Conservation (phyloP, 2,113 vertebrate species). For the Poecile atricapillus region DNA sequence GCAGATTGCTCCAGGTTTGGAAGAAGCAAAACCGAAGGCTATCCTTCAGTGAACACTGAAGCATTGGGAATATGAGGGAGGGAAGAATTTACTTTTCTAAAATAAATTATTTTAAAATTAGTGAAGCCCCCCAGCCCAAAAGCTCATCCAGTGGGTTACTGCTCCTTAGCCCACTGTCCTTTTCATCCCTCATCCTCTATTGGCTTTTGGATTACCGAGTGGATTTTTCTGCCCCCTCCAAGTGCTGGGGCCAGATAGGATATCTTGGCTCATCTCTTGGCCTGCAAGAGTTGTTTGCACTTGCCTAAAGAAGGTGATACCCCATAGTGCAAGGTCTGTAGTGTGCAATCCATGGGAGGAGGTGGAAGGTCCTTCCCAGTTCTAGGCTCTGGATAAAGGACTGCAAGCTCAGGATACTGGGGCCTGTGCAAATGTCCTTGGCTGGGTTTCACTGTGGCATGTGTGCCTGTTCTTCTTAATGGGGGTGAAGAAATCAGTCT, state of each 20-base stretch:
- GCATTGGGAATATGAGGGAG: not conserved
- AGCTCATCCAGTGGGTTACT: not conserved
- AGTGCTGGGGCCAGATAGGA: not conserved
- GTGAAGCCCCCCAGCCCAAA: not conserved
- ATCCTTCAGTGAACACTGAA: not conserved
- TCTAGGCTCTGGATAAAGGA: not conserved
- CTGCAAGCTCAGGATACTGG: not conserved
- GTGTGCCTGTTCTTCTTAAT: not conserved
- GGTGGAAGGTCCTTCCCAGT: not conserved
- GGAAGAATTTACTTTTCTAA: not conserved
- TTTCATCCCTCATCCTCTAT: not conserved
- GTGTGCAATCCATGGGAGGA: not conserved
- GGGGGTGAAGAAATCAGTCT: not conserved
- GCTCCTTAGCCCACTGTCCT: not conserved
- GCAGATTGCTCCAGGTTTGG: not conserved
- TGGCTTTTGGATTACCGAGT: not conserved
- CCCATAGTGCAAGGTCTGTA: slow-evolving; percentile 25
- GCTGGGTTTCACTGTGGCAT: not conserved
- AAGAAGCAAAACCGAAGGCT: not conserved
- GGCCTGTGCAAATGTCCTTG: not conserved
- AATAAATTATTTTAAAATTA: not conserved
- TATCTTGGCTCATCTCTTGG: not conserved
- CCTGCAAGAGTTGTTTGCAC: slow-evolving; percentile 20
- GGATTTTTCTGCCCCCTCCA: not conserved
- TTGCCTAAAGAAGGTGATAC: not conserved